These are phyloP conservation scores for Tenthredo mesomela DNA, from an alignment of 2,888 invertebrate genomes.

Conservation along the genomic window DNA sequence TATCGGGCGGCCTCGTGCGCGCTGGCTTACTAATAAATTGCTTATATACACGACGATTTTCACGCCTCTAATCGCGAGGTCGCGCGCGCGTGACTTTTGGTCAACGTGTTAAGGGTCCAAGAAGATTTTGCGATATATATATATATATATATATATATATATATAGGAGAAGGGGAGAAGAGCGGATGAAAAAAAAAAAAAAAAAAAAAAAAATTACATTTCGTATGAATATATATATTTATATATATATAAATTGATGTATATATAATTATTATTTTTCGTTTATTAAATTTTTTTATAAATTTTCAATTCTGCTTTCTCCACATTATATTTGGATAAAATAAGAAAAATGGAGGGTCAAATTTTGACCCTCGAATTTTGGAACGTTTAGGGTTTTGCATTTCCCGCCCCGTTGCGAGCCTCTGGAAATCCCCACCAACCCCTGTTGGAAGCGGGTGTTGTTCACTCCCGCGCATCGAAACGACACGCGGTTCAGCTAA, in stretches of 20 bases:
- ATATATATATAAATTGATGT: background rate
- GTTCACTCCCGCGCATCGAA: conserved; percentile 39
- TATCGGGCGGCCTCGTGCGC: conserved; percentile 68
- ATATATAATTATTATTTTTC: background rate
- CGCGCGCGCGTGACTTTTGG: conserved; percentile 59
- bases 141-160: too few relatives aligned
- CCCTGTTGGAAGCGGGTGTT: conserved; percentile 13
- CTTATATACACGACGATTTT: conserved; percentile 57
- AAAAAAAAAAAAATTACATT: conserved; percentile 51
- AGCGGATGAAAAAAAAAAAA: conserved; percentile 39
- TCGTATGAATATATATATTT: conserved; percentile 32
- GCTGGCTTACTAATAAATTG: conserved; percentile 61
- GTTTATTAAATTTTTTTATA: background rate
- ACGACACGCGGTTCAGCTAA: conserved; percentile 38
- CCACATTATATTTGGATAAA: background rate
- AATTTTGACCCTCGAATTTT: background rate
- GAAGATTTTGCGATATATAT: background rate
- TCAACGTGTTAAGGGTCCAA: conserved; percentile 50
- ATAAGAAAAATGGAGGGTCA: background rate
- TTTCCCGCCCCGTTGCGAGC: background rate
- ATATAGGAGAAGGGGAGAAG: background rate
- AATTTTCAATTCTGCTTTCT: background rate
- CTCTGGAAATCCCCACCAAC: background rate
- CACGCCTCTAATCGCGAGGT: conserved; percentile 53
- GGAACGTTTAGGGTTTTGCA: background rate